Percentiles rank a stretch among this genome's conserved stretches.
These are phyloP conservation scores for Pristionchus japonicus DNA, from an alignment of 2,888 invertebrate genomes.

Conservation along the genomic window DNA sequence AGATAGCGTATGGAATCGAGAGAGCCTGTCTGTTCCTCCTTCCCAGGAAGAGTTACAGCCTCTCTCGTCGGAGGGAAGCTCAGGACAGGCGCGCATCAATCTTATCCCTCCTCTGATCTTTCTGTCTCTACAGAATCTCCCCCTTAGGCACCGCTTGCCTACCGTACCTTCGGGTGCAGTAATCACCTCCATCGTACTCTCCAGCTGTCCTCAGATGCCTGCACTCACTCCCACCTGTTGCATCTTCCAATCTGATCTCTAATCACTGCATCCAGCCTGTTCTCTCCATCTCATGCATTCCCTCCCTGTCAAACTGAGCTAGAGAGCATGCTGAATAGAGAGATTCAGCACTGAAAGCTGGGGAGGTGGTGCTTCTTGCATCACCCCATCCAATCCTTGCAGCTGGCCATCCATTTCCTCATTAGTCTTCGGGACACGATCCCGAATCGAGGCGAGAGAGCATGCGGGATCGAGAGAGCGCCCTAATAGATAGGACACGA, in stretches of 20 bases:
- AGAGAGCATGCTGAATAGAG: too few relatives aligned
- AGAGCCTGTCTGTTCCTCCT: neutral
- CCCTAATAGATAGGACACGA: neutral
- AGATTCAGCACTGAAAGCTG: too few relatives aligned
- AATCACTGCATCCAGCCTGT: neutral
- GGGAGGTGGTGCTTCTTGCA: slow-evolving; percentile 17
- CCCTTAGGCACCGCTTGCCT: slow-evolving; percentile 19
- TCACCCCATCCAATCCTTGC: slow-evolving; percentile 2
- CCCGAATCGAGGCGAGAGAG: neutral
- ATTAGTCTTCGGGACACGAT: slow-evolving; percentile 6
- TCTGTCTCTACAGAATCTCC: neutral
- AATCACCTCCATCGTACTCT: neutral
- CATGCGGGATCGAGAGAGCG: neutral
- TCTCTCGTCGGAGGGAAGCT: neutral
- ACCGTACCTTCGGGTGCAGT: neutral
- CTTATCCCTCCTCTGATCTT: neutral
- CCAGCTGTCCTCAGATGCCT: neutral
- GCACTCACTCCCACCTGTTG: neutral
- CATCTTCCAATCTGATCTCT: neutral
- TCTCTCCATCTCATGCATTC: too few relatives aligned
- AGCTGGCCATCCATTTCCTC: slow-evolving; percentile 32
- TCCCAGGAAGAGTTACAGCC: neutral
- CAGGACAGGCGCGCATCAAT: slow-evolving; percentile 32
- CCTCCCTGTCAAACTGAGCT: too few relatives aligned
- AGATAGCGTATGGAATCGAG: neutral